Base-by-base conservation (phyloP, 2,888 invertebrate genomes). In the Pemphredon lugubris region DNA sequence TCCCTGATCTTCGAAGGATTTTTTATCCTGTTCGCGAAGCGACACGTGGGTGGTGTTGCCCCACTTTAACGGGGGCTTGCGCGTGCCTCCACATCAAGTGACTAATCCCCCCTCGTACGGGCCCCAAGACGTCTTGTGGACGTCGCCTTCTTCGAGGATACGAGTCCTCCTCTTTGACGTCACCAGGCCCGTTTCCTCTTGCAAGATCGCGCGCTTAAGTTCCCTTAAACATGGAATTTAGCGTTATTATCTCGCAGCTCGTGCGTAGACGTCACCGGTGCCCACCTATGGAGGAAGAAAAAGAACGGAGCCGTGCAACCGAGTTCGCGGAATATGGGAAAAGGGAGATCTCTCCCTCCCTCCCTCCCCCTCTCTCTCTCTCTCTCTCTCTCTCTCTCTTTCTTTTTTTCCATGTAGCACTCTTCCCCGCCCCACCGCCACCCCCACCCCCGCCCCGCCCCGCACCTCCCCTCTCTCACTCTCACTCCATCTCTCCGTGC, bases 21-120 rank as follows among this genome's bases (percentile, higher is more conserved):
- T 82, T 84, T 81, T 82, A 83, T 82, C 74, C 75, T 79, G 47
- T 16, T 48, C 20, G 51, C n/a, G 50, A 18, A 45, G 34, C 26
- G 34, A 39, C 58, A 57, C 75, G 67, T 75, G 64, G 75, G 64
- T 74, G 74, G 44, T 45, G 54, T 39, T 57, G 61, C 70, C 70
- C 70, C 73, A 70, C 70, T 65, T 57, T 34, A 20, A 54, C 53
- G 65, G 57, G 70, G 64, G 42, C 63, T 60, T 57, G 45, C 73
- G 58, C 71, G 66, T 63, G 50, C 57, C 48, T 11, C 9, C 20
- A 13, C 13, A 11, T 61, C 55, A 32, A 13, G 32, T 70, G 66
- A 66, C 73, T 58, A 57, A 66, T 61, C 16, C 30, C 57, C 73
- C 60, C 73, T 53, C 60, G 55, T 48, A 20, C 40, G 54, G 39